A percentile compares a stretch with the other conserved stretches of the same genome.
Conservation (phyloP, 2,113 vertebrate species). For the Malurus melanocephalus region DNA sequence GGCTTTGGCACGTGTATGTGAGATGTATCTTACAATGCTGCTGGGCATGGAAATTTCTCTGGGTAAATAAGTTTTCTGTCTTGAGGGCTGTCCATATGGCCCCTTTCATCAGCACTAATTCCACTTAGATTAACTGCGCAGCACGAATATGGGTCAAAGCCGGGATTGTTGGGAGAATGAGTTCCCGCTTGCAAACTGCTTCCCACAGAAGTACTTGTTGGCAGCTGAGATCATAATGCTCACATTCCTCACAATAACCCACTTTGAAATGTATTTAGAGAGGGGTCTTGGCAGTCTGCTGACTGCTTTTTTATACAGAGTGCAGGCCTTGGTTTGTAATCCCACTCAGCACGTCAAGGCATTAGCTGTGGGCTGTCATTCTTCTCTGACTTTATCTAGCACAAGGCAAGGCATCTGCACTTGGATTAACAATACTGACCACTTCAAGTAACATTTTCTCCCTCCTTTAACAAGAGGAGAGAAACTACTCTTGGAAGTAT, state of each 20-base stretch:
- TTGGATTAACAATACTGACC: not conserved
- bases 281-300: constrained; percentile 40
- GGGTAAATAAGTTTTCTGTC: constrained; percentile 54
- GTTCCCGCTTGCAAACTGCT: constrained; percentile 20
- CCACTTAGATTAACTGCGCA: constrained; percentile 56
- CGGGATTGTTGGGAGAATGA: constrained; percentile 45
- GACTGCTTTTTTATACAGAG: not conserved
- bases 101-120: constrained; percentile 60
- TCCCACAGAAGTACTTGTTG: constrained; percentile 44
- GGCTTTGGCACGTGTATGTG: not conserved
- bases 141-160: constrained; percentile 47
- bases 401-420: not conserved
- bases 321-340: constrained; percentile 8
- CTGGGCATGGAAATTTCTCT: constrained; percentile 28
- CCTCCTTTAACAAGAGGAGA: not conserved
- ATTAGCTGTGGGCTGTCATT: not conserved
- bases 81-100: constrained; percentile 49
- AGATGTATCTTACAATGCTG: not conserved
- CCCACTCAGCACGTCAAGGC: not conserved
- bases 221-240: constrained; percentile 40
- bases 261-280: constrained; percentile 49
- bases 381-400: not conserved
- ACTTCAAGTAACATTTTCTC: not conserved
- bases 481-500: not conserved
- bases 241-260: constrained; percentile 30